phyloP scores from a whole-genome alignment of 2,888 invertebrate species.

The Muscina levida region DNA sequence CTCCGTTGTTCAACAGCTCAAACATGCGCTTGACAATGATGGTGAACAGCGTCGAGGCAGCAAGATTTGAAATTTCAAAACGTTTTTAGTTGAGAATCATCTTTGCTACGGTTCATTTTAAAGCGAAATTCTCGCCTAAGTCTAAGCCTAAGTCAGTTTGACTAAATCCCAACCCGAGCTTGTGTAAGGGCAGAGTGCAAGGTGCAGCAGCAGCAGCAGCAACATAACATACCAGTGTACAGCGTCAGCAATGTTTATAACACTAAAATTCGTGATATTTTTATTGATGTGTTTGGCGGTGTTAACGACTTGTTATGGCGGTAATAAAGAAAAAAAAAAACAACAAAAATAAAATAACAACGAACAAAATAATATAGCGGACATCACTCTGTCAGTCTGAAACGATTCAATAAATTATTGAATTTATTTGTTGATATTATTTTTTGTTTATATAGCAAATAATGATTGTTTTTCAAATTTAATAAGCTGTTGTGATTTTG shows the following conservation, averaged over 20 bases:
- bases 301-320: slow-evolving; percentile 54
- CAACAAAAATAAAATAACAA: no score
- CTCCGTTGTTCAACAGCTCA: no score
- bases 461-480: slow-evolving; percentile 9
- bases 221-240: not conserved
- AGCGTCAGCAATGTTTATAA: slow-evolving; percentile 16
- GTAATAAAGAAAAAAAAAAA: slow-evolving; percentile 26
- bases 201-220: not conserved
- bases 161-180: not conserved
- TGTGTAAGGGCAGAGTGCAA: not conserved
- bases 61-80: slow-evolving; percentile 17
- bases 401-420: slow-evolving; percentile 18
- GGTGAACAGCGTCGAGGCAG: no score
- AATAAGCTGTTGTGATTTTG: not conserved
- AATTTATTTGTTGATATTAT: no score
- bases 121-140: not conserved
- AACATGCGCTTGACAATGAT: not conserved
- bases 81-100: slow-evolving; percentile 22
- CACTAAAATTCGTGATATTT: slow-evolving; percentile 45
- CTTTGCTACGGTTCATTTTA: slow-evolving; percentile 6
- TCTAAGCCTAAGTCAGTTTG: not conserved
- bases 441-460: slow-evolving; percentile 6
- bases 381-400: no score
- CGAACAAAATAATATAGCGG: no score
- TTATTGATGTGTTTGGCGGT: slow-evolving; percentile 54